Evolutionary conservation across 2,888 invertebrate species (phyloP).

Genomic region (Acanthococcus lagerstroemiae): DNA sequence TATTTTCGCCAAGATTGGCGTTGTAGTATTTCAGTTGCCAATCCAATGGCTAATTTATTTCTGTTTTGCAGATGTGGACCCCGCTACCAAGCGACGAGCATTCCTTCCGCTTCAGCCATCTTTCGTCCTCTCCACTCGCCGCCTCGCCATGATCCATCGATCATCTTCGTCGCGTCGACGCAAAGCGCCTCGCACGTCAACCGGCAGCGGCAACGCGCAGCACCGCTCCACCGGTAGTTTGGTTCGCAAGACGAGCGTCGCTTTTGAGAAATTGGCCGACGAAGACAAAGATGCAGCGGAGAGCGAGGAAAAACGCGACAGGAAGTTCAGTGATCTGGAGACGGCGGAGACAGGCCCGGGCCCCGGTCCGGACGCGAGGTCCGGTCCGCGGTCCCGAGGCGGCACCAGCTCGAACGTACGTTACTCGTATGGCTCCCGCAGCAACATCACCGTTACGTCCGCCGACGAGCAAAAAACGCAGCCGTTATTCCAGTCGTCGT

Average conservation of each 20-base stretch:
- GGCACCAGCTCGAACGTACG: no score
- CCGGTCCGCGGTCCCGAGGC: slow-evolving; percentile 40
- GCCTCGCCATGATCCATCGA: slow-evolving; percentile 54
- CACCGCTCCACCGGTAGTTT: slow-evolving; percentile 38
- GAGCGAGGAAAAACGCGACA: slow-evolving; percentile 42
- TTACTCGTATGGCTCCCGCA: slow-evolving; percentile 35
- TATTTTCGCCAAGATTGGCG: no score
- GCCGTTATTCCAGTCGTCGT: slow-evolving; percentile 45
- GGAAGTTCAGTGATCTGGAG: slow-evolving; percentile 39
- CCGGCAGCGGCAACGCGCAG: slow-evolving; percentile 55
- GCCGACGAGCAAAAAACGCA: slow-evolving; percentile 44
- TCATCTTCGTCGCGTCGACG: slow-evolving; percentile 58
- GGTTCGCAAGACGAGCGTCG: slow-evolving; percentile 7
- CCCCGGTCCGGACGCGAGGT: slow-evolving; percentile 43
- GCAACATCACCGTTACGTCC: slow-evolving; percentile 39
- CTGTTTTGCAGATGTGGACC: no score
- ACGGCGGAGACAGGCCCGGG: slow-evolving; percentile 41
- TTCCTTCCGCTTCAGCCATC: no score
- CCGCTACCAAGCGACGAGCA: no score
- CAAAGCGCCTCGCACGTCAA: slow-evolving; percentile 55
- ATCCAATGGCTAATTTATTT: no score
- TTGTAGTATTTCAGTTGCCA: no score
- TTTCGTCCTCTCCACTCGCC: no score
- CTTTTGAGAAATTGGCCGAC: neutral
- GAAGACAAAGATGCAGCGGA: slow-evolving; percentile 22